Conservation (phyloP, 2,113 vertebrate genomes). For the Tangachromis dhanisi region DNA sequence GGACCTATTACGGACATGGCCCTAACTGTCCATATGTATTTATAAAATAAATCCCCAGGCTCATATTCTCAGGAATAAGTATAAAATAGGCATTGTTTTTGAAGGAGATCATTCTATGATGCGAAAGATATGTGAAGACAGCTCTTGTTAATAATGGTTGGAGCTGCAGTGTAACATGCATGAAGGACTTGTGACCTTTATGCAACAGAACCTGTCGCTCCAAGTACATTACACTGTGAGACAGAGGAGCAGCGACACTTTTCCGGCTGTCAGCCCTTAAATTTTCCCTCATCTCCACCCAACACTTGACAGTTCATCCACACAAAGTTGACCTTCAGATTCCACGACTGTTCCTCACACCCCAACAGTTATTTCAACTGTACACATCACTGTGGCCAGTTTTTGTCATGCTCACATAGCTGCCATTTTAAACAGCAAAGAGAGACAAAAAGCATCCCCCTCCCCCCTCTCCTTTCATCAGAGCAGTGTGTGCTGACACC, state of each 20-base stretch:
- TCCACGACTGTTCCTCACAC: background rate
- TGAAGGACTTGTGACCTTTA: background rate
- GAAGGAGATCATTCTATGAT: background rate
- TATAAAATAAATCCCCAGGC: background rate
- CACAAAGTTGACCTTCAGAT: constrained; percentile 13
- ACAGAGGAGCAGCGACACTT: background rate
- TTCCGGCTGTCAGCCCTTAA: background rate
- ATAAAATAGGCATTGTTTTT: background rate
- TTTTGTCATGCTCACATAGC: background rate
- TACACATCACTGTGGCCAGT: background rate
- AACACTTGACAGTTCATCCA: background rate
- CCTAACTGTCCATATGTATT: background rate
- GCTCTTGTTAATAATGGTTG: background rate
- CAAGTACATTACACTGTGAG: background rate
- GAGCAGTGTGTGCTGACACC: constrained; percentile 21
- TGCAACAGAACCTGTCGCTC: background rate
- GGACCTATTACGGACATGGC: background rate
- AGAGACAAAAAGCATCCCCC: background rate
- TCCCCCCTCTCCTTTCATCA: background rate
- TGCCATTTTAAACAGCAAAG: background rate
- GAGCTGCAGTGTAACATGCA: background rate
- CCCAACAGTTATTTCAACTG: background rate
- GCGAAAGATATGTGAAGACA: accelerated
- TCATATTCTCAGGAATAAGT: background rate
- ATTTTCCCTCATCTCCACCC: background rate